Evolutionary conservation across 1,140 invertebrate species (phyloP).

Genomic region (Acyrthosiphon pisum): DNA sequence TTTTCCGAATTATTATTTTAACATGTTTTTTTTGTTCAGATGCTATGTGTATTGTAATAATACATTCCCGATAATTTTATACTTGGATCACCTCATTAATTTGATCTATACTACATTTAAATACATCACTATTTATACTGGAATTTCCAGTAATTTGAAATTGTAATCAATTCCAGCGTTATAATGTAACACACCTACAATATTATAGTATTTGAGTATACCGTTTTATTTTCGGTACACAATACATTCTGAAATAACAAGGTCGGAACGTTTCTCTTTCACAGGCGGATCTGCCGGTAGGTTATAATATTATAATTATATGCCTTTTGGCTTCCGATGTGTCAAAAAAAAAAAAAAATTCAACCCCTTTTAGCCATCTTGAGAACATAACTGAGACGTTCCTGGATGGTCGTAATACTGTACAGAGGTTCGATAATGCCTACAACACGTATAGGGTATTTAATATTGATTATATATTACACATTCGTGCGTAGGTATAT

Average conservation of each 20-base stretch:
- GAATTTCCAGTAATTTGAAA: neutral
- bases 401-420: too few relatives aligned
- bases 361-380: too few relatives aligned
- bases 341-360: too few relatives aligned
- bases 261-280: neutral
- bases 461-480: too few relatives aligned
- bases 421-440: too few relatives aligned
- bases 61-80: neutral
- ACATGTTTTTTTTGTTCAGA: neutral
- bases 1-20: neutral
- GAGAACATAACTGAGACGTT: too few relatives aligned
- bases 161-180: neutral
- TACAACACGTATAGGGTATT: too few relatives aligned
- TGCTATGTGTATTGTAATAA: neutral
- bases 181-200: neutral
- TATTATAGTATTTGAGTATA: neutral
- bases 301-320: neutral
- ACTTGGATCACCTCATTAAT: neutral
- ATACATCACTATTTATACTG: neutral
- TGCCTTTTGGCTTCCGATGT: too few relatives aligned
- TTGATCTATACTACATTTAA: neutral
- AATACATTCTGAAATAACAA: neutral
- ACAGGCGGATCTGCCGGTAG: neutral
- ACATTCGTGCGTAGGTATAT: too few relatives aligned
- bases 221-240: neutral